Conservation (phyloP, 2,888 invertebrate genomes). For the Sabatieria punctata region DNA sequence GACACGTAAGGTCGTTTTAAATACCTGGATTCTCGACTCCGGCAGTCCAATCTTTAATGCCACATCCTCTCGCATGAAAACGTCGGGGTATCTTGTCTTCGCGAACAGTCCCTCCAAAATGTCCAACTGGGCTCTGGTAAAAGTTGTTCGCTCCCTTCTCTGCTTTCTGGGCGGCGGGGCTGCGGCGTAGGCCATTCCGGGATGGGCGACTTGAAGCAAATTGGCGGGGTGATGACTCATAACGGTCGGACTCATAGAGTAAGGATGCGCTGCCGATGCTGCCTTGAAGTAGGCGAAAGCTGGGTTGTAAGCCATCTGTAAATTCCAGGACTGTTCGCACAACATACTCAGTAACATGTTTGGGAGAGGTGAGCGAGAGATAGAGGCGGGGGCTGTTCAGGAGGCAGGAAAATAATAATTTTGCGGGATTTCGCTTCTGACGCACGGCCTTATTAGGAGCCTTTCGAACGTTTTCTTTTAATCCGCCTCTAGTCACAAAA, state of each 20-base stretch:
- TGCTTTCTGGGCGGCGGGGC: slow-evolving; percentile 51
- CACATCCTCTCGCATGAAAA: slow-evolving; percentile 95
- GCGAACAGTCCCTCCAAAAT: slow-evolving; percentile 74
- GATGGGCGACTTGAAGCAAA: not conserved
- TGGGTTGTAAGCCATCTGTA: slow-evolving; percentile 2
- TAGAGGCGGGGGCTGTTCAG: too few species aligned
- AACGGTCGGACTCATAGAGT: too few species aligned
- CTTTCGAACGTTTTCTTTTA: too few species aligned
- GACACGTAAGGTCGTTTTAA: too few species aligned
- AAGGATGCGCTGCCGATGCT: not conserved
- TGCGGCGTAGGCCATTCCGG: slow-evolving; percentile 1
- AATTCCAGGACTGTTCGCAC: too few species aligned
- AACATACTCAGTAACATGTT: too few species aligned
- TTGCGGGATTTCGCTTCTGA: too few species aligned
- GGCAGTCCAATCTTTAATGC: slow-evolving; percentile 86
- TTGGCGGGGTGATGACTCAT: not conserved
- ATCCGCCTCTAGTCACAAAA: too few species aligned
- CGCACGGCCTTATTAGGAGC: too few species aligned
- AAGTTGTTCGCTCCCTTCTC: slow-evolving; percentile 80
- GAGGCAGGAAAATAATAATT: too few species aligned
- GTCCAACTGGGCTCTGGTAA: slow-evolving; percentile 85
- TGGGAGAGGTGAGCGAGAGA: too few species aligned
- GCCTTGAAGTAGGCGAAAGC: slow-evolving; percentile 2
- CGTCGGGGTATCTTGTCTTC: slow-evolving; percentile 84
- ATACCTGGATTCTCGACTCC: slow-evolving; percentile 86